Evolutionary conservation across 2,797 vertebrate species (phyloP), one percentile per base, ranked within the genome.

Genomic region (Anas capensis): DNA sequence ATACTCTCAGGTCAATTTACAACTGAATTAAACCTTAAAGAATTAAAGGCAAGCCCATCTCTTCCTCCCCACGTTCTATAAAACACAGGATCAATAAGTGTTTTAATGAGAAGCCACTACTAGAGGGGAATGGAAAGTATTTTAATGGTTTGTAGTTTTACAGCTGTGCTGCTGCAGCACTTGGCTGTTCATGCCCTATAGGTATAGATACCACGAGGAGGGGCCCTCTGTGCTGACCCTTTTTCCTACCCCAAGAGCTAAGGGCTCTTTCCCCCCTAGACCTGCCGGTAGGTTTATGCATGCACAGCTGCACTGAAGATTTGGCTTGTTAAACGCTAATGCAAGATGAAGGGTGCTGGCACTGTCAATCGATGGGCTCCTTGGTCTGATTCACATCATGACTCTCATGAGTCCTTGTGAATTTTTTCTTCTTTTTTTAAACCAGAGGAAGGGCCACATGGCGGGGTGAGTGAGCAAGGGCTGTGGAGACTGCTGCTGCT

Each of bases 11-110:
- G 26, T 65, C 61, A 69, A 58, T 86, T 81, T 83, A 46, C 10
- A 82, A 46, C 53, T n/a, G 36, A 90, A 91, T 80, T 40, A 91
- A 78, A 26, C 89, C 81, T 83, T 91, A 38, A 89, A 89, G 27
- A 88, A 36, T 53, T 73, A n/a, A 86, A 93, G 29, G 19, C 44
- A 83, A 61, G 26, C 40, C 21, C 11, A 5, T 61, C 4, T 87
- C 36, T 86, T 93, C 61, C 36, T 88, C 20, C 20, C 11, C 3
- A 15, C 21, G 34, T 71, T 86, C 68, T 61, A 3, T 62, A n/a
- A 78, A 91, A 31, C 14, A 6, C 57, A 76, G 61, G 77, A 88
- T 88, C 66, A 11, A 86, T 78, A 71, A 61, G 16, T 33, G 40
- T 58, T 86, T 61, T 76, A 79, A 56, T 31, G 46, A 79, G 60